Base-by-base conservation (phyloP, 1,140 invertebrate species). In the Hyphantria cunea region DNA sequence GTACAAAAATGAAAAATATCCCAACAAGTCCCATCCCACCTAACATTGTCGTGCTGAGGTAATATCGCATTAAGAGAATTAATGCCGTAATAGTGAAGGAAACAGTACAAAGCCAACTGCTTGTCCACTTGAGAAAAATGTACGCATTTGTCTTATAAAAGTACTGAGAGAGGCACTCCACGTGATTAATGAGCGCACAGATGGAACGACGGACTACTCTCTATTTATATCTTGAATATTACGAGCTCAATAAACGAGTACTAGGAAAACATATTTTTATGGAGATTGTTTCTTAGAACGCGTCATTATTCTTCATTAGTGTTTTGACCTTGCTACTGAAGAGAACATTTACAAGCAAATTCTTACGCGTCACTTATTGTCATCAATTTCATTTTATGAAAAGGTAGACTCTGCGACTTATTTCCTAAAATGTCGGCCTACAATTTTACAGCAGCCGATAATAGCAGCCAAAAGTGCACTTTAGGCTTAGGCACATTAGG, bases 81-180 rank as follows among this genome's bases (percentile, higher is more conserved):
- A 58, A 49, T 49, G 45, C 33, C 10, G 11, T 25, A 10, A 33
- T 58, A 45, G 45, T 13, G n/a, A 34, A 39, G 34, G 55, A 58
- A 56, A 58, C 55, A 58, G 48, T 58, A 17, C 7, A 33, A 58
- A 25, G 45, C 32, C 55, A 58, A 9, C 8, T 47, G 39, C 55
- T 48, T 56, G 42, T 48, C 55, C 45, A 58, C 55, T 58, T 41
- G 15, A 41, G 45, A 58, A 49, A 58, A 58, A 58, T 58, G 45
- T 58, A 58, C 45, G 31, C 44, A 58, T 58, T 58, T 49, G 54
- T 58, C 54, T 58, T 58, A 48, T 58, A 48, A 39, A 25, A 32
- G 13, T 12, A 10, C 53, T 56, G 41, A 33, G 42, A 47, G 32
- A 47, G 42, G 53, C 53, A 56, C 53, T 56, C 15, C 33, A 31